Percentiles rank a stretch among this genome's conserved stretches.
Conservation (phyloP, 1,140 invertebrate genomes). For the Wasmannia auropunctata region DNA sequence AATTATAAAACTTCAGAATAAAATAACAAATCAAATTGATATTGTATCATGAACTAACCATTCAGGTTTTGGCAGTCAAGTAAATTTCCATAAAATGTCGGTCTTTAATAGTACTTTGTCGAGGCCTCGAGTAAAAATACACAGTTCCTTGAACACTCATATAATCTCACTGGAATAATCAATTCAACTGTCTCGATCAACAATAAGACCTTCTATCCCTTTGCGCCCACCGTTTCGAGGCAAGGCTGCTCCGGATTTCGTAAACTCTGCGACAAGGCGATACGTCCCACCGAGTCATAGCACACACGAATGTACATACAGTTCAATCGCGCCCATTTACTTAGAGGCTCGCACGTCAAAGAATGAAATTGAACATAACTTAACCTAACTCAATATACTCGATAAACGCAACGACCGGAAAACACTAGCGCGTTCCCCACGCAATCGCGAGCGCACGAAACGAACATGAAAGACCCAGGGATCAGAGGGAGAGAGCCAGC, state of each 20-base stretch:
- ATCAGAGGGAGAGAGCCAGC: too few relatives aligned
- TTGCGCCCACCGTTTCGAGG: background rate
- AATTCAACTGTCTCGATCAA: background rate
- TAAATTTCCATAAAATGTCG: background rate
- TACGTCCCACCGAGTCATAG: background rate
- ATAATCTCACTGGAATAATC: background rate
- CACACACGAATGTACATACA: background rate
- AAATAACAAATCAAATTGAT: background rate
- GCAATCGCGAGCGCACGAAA: background rate
- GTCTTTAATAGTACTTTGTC: background rate
- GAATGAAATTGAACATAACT: slow-evolving; percentile 8
- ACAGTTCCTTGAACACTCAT: background rate
- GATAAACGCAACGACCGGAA: background rate
- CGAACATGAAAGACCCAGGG: background rate
- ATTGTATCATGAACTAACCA: background rate
- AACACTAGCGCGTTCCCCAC: background rate
- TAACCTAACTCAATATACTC: background rate
- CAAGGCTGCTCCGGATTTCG: background rate
- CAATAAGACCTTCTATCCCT: background rate
- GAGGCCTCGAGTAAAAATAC: background rate
- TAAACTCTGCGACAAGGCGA: background rate
- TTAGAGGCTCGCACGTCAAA: background rate
- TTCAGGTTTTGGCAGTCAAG: background rate
- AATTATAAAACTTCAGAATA: background rate
- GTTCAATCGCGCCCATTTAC: background rate